A percentile compares a stretch with the other conserved stretches of the same genome.
Evolutionary conservation across 2,113 vertebrate species (phyloP).

Genomic region (Oreochromis aureus): DNA sequence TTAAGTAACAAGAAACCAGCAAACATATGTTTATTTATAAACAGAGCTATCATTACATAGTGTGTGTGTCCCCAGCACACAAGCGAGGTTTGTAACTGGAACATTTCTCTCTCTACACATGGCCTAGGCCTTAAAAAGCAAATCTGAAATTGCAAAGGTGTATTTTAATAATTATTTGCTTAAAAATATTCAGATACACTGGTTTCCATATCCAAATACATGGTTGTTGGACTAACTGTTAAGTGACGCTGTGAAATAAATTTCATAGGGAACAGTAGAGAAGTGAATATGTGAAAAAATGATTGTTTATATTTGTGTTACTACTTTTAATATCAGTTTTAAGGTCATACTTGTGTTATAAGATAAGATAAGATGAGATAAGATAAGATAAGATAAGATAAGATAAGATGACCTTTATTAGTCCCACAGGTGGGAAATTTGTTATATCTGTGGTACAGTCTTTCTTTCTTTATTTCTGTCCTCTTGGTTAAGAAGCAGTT

Average conservation of each 20-base stretch:
- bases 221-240: background rate
- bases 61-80: background rate
- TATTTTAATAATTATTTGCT: background rate
- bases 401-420: no score
- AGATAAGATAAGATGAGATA: no score
- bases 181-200: background rate
- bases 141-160: background rate
- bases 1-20: background rate
- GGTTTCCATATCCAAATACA: background rate
- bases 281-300: background rate
- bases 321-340: background rate
- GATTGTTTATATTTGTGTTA: background rate
- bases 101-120: background rate
- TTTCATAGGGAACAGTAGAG: background rate
- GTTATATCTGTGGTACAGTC: background rate
- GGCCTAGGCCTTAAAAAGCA: background rate
- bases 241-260: background rate
- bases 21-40: background rate
- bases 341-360: background rate
- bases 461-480: background rate
- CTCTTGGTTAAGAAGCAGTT: background rate
- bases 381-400: no score
- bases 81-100: background rate
- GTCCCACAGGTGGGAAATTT: no score
- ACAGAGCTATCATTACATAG: background rate